A percentile compares a stretch with the other conserved stretches of the same genome.
Conservation (phyloP, 2,888 invertebrate genomes). For the Dasypogon diadema region DNA sequence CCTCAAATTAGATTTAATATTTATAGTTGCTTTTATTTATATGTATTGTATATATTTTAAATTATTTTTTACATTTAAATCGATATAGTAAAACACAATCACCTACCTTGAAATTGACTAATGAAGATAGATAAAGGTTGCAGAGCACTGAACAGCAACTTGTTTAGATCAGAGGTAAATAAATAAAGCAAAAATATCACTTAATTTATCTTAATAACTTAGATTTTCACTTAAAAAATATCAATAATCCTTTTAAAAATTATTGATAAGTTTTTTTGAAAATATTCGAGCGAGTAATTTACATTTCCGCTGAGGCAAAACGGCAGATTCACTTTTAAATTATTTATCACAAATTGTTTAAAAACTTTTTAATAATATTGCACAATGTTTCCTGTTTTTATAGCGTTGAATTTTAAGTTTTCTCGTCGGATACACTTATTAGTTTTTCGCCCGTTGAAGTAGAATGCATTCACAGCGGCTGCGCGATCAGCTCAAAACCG, state of each 20-base stretch:
- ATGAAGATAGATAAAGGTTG: slow-evolving; percentile 7
- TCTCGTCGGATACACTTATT: slow-evolving; percentile 43
- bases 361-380: slow-evolving; percentile 3
- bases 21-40: not conserved
- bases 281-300: slow-evolving; percentile 63
- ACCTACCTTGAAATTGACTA: slow-evolving; percentile 33
- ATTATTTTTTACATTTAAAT: not conserved
- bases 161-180: not conserved
- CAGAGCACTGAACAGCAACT: not conserved
- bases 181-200: slow-evolving; percentile 7
- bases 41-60: not conserved
- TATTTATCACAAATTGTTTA: not conserved
- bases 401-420: slow-evolving; percentile 21
- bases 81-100: slow-evolving; percentile 8
- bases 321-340: not conserved
- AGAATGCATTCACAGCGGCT: slow-evolving; percentile 52
- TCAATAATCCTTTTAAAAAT: slow-evolving; percentile 30
- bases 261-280: slow-evolving; percentile 36
- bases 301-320: slow-evolving; percentile 62
- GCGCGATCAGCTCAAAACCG: slow-evolving; percentile 40
- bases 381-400: not conserved
- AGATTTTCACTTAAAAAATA: slow-evolving; percentile 25
- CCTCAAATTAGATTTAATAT: not conserved
- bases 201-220: not conserved
- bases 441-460: slow-evolving; percentile 33